Evolutionary conservation across 2,113 vertebrate genomes (phyloP).

Genomic region (Ciconia stormi): DNA sequence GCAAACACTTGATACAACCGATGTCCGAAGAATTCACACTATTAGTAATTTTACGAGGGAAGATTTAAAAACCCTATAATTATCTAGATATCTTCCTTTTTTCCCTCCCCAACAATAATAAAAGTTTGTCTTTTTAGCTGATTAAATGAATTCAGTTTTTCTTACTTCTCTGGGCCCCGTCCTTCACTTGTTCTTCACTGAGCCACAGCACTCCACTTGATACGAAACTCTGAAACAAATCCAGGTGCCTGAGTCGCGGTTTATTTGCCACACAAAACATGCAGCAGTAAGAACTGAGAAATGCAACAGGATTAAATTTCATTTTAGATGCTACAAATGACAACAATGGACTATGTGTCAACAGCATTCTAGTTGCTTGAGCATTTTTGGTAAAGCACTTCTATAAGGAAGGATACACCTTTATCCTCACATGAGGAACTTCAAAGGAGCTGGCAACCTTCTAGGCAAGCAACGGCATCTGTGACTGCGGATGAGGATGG

Average conservation of each 20-base stretch:
- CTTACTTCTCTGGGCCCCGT: constrained; percentile 61
- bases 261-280: not conserved
- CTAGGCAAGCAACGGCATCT: not conserved
- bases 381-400: not conserved
- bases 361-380: not conserved
- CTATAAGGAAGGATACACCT: not conserved
- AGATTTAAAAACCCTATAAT: constrained; percentile 64
- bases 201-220: not conserved
- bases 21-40: constrained; percentile 72
- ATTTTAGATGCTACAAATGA: not conserved
- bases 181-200: not conserved
- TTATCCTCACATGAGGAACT: not conserved
- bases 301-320: not conserved
- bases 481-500: not conserved
- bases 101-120: constrained; percentile 69
- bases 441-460: not conserved
- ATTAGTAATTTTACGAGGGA: constrained; percentile 71
- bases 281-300: not conserved
- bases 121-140: constrained; percentile 80
- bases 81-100: constrained; percentile 59
- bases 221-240: not conserved
- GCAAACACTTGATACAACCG: constrained; percentile 75
- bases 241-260: not conserved
- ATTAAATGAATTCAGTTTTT: constrained; percentile 74
- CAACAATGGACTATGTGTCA: not conserved